phyloP scores from a whole-genome alignment of 1,140 invertebrate species.

The Diachasma alloeum region DNA sequence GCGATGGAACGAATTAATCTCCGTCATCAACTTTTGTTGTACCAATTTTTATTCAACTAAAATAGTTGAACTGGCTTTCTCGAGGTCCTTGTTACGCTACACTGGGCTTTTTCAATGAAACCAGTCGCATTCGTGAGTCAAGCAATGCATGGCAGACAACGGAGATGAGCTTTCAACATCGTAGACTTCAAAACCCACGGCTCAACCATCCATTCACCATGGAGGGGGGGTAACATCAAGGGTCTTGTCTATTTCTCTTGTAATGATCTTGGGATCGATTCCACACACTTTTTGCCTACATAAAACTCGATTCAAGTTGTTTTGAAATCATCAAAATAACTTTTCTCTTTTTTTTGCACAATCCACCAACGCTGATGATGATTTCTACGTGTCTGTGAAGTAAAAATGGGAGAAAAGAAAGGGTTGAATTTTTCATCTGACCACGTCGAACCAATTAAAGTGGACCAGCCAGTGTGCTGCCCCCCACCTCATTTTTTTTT shows the following conservation, averaged over 20 bases:
- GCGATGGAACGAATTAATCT: neutral
- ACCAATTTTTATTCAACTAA: neutral
- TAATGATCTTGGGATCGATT: neutral
- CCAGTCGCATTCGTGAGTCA: neutral
- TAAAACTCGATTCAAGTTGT: too few species aligned
- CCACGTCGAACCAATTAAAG: slow-evolving; percentile 64
- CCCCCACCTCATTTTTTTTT: slow-evolving; percentile 1
- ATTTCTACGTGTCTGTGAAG: neutral
- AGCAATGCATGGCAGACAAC: neutral
- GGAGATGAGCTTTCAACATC: neutral
- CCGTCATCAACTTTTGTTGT: neutral
- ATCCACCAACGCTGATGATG: neutral
- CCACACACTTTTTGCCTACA: too few species aligned
- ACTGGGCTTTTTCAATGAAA: neutral
- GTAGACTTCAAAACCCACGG: neutral
- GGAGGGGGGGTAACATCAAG: neutral
- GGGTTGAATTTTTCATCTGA: slow-evolving; percentile 64
- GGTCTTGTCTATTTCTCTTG: neutral
- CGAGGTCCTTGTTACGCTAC: neutral
- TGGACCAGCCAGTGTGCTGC: slow-evolving; percentile 39
- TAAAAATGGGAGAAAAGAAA: slow-evolving; percentile 23
- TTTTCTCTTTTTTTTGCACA: neutral
- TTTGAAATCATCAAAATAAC: too few species aligned
- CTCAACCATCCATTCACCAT: neutral
- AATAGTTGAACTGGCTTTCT: neutral